Base-by-base conservation (phyloP, 2,888 invertebrate genomes). In the Parelbella ahira region DNA sequence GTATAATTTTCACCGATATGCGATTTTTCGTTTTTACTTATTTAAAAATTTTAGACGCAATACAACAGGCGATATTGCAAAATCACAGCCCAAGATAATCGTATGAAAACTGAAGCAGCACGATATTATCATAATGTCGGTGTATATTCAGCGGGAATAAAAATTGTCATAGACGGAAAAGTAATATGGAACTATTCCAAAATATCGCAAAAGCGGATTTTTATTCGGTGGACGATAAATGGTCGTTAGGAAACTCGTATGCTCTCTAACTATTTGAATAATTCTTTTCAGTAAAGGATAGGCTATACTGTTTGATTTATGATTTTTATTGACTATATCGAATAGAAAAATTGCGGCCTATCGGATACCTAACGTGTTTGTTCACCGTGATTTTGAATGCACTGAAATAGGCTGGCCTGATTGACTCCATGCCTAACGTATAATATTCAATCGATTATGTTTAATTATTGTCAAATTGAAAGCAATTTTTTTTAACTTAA, bases 261-360 rank as follows among this genome's bases (percentile, higher is more conserved):
- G 19, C 32, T 39, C 32, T 25, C 12, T 38, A 30, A 38, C 38
- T 39, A 39, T 39, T 32, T 32, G 39, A 39, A 39, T 39, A 39
- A 39, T 39, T 38, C 39, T 39, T n/a, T 39, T 32, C 39, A 32
- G 39, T 39, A 39, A 39, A 12, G 25, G 19, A 39, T 32, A 39
- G 39, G 32, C 39, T 32, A 39, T 32, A 39, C 25, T 25, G 39
- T 39, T 39, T 32, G 39, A 39, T 39, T 39, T 39, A 39, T 39
- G 30, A 39, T 39, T 39, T 38, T 32, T 25, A 20, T 25, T 27
- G 33, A 41, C 32, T 41, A 41, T 33, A 41, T 33, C 20, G 39
- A 20, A 33, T 33, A 33, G 39, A 27, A 41, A 33, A 25, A 33
- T 25, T 41, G n/a, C n/a, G n/a, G n/a, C n/a, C n/a, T n/a, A n/a